Evolutionary conservation across 2,797 vertebrate species (phyloP).

Genomic region (Danio choprae): DNA sequence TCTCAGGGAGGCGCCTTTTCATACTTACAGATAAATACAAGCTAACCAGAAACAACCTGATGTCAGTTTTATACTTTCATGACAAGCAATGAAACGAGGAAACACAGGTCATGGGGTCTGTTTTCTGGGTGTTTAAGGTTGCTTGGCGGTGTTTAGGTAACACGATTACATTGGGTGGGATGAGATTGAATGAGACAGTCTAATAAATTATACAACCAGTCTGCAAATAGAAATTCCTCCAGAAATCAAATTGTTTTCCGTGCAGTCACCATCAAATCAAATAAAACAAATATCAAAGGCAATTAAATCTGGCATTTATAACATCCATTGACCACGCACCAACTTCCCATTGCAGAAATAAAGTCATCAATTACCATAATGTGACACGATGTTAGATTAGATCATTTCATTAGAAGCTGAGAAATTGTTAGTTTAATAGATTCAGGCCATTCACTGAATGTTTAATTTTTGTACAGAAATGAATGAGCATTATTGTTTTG

Average conservation of each 20-base stretch:
- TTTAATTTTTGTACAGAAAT: conserved; percentile 8
- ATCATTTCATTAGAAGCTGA: conserved; percentile 34
- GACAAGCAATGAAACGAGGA: neutral
- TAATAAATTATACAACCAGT: conserved; percentile 37
- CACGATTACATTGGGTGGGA: conserved; percentile 29
- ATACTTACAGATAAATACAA: conserved; percentile 28
- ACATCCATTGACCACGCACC: conserved; percentile 21
- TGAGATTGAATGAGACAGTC: conserved; percentile 31
- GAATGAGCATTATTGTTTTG: neutral
- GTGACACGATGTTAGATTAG: conserved; percentile 11
- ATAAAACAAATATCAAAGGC: conserved; percentile 43
- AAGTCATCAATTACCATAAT: conserved; percentile 28
- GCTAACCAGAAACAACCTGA: neutral
- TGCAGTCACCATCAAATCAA: conserved; percentile 31
- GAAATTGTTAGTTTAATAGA: conserved; percentile 6
- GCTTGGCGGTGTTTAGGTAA: conserved; percentile 31
- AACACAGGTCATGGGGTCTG: conserved; percentile 3
- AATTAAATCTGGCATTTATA: conserved; percentile 42
- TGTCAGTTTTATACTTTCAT: conserved; percentile 8
- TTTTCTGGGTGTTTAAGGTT: neutral
- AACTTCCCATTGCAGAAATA: conserved; percentile 2
- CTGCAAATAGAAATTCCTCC: conserved; percentile 28
- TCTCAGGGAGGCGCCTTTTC: conserved; percentile 10
- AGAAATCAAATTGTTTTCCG: conserved; percentile 36
- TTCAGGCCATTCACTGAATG: conserved; percentile 10